A percentile compares a stretch with the other conserved stretches of the same genome.
phyloP scores from a whole-genome alignment of 1,140 invertebrate genomes.

The Bicyclus anynana region DNA sequence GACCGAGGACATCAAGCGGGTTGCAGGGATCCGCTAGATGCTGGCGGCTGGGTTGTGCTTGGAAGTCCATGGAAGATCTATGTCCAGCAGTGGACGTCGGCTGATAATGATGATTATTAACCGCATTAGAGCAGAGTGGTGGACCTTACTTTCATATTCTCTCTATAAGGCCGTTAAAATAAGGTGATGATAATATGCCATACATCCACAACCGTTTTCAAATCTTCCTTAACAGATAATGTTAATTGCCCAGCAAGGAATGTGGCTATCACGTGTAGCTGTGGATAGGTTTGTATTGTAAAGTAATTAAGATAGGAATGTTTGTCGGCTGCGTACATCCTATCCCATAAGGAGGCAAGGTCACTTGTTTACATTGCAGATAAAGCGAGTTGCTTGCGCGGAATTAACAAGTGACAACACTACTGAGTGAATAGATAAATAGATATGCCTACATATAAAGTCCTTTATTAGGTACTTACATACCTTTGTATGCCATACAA shows the following conservation, averaged over 20 bases:
- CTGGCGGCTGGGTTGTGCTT: too few relatives aligned
- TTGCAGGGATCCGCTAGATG: too few relatives aligned
- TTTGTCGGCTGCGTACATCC: slow-evolving; percentile 32
- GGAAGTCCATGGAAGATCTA: too few relatives aligned
- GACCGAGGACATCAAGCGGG: too few relatives aligned
- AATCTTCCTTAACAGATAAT: background rate
- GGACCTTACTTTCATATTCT: too few relatives aligned
- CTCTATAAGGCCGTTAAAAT: too few relatives aligned
- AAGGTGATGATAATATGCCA: too few relatives aligned
- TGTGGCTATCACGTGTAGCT: background rate
- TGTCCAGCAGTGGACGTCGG: too few relatives aligned
- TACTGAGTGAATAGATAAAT: background rate
- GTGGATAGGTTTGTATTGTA: slow-evolving; percentile 8
- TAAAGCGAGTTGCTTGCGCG: slow-evolving; percentile 24
- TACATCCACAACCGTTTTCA: too few relatives aligned
- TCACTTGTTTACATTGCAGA: slow-evolving; percentile 42
- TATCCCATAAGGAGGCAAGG: slow-evolving; percentile 41
- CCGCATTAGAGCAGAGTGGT: too few relatives aligned
- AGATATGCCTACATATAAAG: background rate
- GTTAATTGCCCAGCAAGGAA: background rate
- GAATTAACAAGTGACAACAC: slow-evolving; percentile 30
- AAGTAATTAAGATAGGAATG: slow-evolving; percentile 32
- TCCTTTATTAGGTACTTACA: too few relatives aligned
- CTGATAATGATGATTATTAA: too few relatives aligned
- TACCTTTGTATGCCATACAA: background rate